phyloP scores from a whole-genome alignment of 1,140 invertebrate genomes.

The Scylla paramamosain region DNA sequence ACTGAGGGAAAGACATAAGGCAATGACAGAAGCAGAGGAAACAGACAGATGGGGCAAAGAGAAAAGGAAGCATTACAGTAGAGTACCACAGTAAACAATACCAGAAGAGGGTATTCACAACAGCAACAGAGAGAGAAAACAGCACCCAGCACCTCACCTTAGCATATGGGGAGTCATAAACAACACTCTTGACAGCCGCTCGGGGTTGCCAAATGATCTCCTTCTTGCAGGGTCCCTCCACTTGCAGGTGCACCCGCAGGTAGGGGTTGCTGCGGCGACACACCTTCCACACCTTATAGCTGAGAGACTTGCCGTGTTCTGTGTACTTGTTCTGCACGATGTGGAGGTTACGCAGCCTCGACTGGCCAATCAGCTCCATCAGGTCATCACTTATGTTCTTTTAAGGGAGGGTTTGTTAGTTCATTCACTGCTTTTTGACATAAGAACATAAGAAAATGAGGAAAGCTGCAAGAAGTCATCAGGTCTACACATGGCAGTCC shows the following conservation, averaged over 20 bases:
- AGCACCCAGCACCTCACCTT: slow-evolving; percentile 80
- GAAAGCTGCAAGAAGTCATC: too few species aligned
- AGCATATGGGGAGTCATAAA: slow-evolving; percentile 85
- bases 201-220: slow-evolving; percentile 83
- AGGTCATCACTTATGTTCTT: slow-evolving; percentile 91
- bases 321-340: slow-evolving; percentile 82
- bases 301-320: slow-evolving; percentile 77
- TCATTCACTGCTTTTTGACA: too few species aligned
- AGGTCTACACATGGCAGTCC: too few species aligned
- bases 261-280: slow-evolving; percentile 79
- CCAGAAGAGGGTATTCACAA: too few species aligned
- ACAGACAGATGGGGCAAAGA: too few species aligned
- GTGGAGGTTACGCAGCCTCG: slow-evolving; percentile 86
- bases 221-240: slow-evolving; percentile 79
- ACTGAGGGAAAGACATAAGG: too few species aligned
- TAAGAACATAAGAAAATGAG: too few species aligned
- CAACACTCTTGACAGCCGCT: slow-evolving; percentile 85
- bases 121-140: too few species aligned
- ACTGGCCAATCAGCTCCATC: slow-evolving; percentile 86
- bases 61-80: too few species aligned
- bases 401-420: slow-evolving; percentile 80
- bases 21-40: too few species aligned
- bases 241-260: slow-evolving; percentile 80
- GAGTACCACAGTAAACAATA: too few species aligned
- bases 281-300: slow-evolving; percentile 79